These are phyloP conservation scores for Drosophila kokeensis DNA, from an alignment of 2,888 invertebrate species.

Conservation along the genomic window DNA sequence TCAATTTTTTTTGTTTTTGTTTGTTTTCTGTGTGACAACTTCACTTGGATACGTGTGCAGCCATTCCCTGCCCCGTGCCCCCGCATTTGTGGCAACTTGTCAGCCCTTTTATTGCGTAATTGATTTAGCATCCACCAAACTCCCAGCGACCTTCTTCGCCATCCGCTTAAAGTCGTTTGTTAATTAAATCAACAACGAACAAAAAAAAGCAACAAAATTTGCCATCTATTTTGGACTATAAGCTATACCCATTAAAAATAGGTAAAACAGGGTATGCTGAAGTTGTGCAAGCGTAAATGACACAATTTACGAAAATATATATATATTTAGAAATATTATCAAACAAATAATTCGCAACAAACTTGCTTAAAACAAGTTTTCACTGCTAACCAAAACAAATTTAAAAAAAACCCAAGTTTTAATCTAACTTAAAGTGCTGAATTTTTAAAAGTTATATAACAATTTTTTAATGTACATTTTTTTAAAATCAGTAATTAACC, in stretches of 20 bases:
- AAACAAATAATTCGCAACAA: too few relatives aligned
- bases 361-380: too few relatives aligned
- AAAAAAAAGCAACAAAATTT: slow-evolving; percentile 10
- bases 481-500: not conserved
- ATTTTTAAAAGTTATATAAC: not conserved
- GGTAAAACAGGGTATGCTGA: not conserved
- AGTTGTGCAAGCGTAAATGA: not conserved
- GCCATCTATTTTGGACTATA: not conserved
- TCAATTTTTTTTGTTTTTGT: not conserved
- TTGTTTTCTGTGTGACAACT: slow-evolving; percentile 27
- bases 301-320: not conserved
- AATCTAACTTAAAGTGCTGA: not conserved
- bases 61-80: not conserved
- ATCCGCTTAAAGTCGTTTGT: slow-evolving; percentile 70
- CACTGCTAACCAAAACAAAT: not conserved
- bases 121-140: slow-evolving; percentile 66
- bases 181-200: slow-evolving; percentile 63
- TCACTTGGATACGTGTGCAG: slow-evolving; percentile 42
- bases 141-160: slow-evolving; percentile 19
- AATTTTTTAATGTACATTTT: not conserved
- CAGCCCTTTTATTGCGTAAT: slow-evolving; percentile 75
- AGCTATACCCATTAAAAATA: not conserved
- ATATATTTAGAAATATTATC: not conserved
- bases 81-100: slow-evolving; percentile 52
- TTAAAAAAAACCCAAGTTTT: not conserved